phyloP scores from a whole-genome alignment of 37 sponge, comb jelly and placozoan species.

The Ianthella basta region DNA sequence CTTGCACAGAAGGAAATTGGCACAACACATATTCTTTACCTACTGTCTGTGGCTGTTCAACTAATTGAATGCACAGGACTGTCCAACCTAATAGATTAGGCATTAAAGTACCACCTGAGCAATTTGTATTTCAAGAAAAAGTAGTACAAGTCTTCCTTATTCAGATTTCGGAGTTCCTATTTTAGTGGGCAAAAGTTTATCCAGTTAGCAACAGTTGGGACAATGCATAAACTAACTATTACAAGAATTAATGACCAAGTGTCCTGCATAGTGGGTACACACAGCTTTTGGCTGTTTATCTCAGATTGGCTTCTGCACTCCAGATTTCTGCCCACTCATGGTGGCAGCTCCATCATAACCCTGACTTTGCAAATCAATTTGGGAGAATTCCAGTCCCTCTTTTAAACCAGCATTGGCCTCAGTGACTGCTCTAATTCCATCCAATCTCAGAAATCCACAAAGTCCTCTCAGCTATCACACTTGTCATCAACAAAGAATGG shows the following conservation, averaged over 20 bases:
- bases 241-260: constrained; percentile 59
- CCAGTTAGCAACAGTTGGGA: constrained; percentile 31
- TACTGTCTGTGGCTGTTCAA: too few relatives aligned
- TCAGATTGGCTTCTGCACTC: constrained; percentile 60
- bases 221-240: constrained; percentile 52
- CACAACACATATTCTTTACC: too few relatives aligned
- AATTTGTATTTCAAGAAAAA: too few relatives aligned
- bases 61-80: too few relatives aligned
- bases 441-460: constrained; percentile 51
- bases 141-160: too few relatives aligned
- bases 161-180: too few relatives aligned
- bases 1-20: too few relatives aligned
- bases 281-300: constrained; percentile 62
- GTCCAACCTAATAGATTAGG: too few relatives aligned
- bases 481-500: constrained; percentile 32
- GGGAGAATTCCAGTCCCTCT: constrained; percentile 49
- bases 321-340: constrained; percentile 72
- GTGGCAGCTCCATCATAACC: constrained; percentile 73
- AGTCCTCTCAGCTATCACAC: constrained; percentile 50
- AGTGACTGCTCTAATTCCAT: constrained; percentile 54
- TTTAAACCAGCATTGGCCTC: constrained; percentile 47
- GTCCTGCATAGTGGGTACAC: constrained; percentile 65
- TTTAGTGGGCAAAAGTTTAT: too few relatives aligned
- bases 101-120: too few relatives aligned
- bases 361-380: constrained; percentile 52